Conservation (phyloP, 2,113 vertebrate species). For the Amphiprion percula region DNA sequence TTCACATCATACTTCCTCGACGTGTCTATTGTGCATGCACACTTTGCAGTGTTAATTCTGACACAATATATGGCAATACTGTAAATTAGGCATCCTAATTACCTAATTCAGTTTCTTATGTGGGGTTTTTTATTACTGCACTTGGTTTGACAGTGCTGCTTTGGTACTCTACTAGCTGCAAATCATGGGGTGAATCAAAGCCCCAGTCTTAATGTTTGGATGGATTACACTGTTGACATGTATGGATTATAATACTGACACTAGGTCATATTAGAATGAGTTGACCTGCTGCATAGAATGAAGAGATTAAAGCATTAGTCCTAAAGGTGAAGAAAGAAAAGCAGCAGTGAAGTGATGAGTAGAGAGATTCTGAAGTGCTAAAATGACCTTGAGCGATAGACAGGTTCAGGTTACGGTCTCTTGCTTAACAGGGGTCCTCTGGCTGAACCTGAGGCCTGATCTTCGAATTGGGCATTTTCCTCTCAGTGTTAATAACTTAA, state of each 20-base stretch:
- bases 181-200: constrained; percentile 37
- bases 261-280: constrained; percentile 42
- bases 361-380: not conserved
- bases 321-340: constrained; percentile 8
- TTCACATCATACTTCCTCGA: too few relatives aligned
- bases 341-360: not conserved
- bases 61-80: not conserved
- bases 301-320: constrained; percentile 35
- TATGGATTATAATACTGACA: constrained; percentile 41
- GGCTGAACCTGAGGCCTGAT: constrained; percentile 5
- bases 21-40: too few relatives aligned
- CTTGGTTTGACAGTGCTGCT: not conserved
- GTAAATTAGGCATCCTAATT: too few relatives aligned
- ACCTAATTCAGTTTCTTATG: not conserved
- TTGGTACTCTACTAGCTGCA: constrained; percentile 7
- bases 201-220: not conserved
- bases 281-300: constrained; percentile 36
- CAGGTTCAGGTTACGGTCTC: not conserved
- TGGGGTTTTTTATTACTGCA: not conserved
- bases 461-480: not conserved
- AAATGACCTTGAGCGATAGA: constrained; percentile 12
- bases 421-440: constrained; percentile 3
- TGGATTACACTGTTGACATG: constrained; percentile 50
- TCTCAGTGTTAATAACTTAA: not conserved
- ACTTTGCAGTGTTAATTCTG: too few relatives aligned